A percentile compares a stretch with the other conserved stretches of the same genome.
Evolutionary conservation across 2,113 vertebrate species (phyloP).

Genomic region (Bucco capensis): DNA sequence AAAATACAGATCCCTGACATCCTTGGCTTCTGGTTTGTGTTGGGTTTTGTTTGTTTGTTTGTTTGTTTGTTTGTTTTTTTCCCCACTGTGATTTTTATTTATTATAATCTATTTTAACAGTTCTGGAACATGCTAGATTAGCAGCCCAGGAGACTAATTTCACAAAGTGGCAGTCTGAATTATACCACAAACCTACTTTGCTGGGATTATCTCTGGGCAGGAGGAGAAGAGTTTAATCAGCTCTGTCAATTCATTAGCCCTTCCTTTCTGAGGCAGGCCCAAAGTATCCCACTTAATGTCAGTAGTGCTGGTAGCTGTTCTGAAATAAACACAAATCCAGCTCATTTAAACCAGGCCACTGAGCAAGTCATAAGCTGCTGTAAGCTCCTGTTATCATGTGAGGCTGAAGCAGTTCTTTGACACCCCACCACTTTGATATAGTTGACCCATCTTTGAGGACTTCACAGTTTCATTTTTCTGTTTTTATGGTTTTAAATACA

Average conservation of each 20-base stretch:
- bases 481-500: neutral
- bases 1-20: neutral
- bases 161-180: neutral
- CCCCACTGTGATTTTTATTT: neutral
- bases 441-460: neutral
- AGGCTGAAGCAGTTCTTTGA: neutral
- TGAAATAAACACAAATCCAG: neutral
- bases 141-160: neutral
- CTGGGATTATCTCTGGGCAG: neutral
- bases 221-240: neutral
- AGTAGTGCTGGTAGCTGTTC: neutral
- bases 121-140: neutral
- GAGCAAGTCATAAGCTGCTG: neutral
- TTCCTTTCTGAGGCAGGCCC: neutral
- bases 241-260: neutral
- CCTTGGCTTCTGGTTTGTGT: neutral
- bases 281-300: neutral
- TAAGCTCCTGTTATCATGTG: neutral
- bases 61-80: neutral
- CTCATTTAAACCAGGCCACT: neutral
- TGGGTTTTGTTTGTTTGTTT: neutral
- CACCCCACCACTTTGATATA: neutral
- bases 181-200: neutral
- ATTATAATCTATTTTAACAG: neutral
- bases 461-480: neutral